Percentiles rank a stretch among this genome's conserved stretches.
These are phyloP conservation scores for Drosophila kambysellisi DNA, from an alignment of 2,888 invertebrate species.

Conservation along the genomic window DNA sequence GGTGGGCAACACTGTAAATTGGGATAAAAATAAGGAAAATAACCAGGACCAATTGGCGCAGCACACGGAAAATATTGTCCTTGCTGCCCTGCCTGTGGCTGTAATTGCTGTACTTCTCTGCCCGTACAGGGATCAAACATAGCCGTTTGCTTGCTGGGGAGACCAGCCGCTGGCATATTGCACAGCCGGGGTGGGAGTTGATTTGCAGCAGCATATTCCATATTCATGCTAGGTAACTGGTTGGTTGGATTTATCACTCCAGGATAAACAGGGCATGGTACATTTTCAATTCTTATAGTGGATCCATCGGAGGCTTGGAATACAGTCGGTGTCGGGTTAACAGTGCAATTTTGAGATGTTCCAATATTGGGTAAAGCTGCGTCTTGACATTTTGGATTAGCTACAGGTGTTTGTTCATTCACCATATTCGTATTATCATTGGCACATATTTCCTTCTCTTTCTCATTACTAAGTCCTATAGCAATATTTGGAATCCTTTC, in stretches of 20 bases:
- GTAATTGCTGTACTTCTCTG: background rate
- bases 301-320: background rate
- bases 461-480: background rate
- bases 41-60: background rate
- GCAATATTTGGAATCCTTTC: conserved; percentile 5
- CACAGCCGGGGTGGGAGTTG: background rate
- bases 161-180: conserved; percentile 51
- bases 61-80: background rate
- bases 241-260: background rate
- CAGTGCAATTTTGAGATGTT: background rate
- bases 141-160: conserved; percentile 43
- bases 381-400: background rate
- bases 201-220: background rate
- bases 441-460: background rate
- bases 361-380: background rate
- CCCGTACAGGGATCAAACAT: conserved; percentile 71
- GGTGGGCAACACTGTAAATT: conserved; percentile 2
- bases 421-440: background rate
- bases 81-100: background rate
- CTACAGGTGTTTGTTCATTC: background rate
- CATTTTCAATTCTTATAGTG: background rate
- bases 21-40: conserved; percentile 5
- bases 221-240: background rate
- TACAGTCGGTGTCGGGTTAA: background rate
- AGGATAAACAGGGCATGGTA: background rate